Base-by-base conservation (phyloP, 1,140 invertebrate genomes). In the Sinonovacula constricta region DNA sequence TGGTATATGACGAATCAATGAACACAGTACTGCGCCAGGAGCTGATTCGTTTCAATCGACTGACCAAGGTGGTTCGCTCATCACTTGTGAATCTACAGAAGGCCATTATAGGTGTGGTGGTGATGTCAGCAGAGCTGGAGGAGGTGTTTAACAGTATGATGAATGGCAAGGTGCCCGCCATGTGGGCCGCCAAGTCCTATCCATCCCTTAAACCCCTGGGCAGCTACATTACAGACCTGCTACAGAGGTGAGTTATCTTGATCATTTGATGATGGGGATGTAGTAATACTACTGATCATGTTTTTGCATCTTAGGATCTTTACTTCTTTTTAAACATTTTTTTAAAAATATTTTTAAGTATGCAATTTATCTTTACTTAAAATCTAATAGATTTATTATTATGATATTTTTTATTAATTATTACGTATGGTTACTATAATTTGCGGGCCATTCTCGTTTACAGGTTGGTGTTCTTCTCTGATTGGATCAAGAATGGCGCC, bases 181-280 rank as follows among this genome's bases (percentile, higher is more conserved):
- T 95, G 83, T 99, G 97, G 97, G 94, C 94, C 0, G 81, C 88
- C 1, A 91, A 91, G 79, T 91, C 90, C 7, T 91, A 91, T 71
- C 91, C 91, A 12, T 91, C 90, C 15, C 83, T 91, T 14, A 91
- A 91, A 86, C 91, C 91, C 14, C 82, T 91, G 12, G 90, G 91
- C 2, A 88, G 88, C 66, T 91, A 91, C 81, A 85, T 91, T 24
- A 86, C 85, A 31, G 91, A 91, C 72, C 81, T 91, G 26, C 60
- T 92, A 33, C 78, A 82, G n/a, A 91, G 92, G 91, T 91, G 80
- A n/a, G n/a, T n/a, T n/a, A n/a, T n/a, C n/a, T n/a, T n/a, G n/a
- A n/a, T n/a, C n/a, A n/a, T n/a, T n/a, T n/a, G n/a, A n/a, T n/a
- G n/a, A n/a, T n/a, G n/a, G n/a, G n/a, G n/a, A n/a, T n/a, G n/a